phyloP scores from a whole-genome alignment of 2,113 vertebrate genomes.

The Platysteira castanea region DNA sequence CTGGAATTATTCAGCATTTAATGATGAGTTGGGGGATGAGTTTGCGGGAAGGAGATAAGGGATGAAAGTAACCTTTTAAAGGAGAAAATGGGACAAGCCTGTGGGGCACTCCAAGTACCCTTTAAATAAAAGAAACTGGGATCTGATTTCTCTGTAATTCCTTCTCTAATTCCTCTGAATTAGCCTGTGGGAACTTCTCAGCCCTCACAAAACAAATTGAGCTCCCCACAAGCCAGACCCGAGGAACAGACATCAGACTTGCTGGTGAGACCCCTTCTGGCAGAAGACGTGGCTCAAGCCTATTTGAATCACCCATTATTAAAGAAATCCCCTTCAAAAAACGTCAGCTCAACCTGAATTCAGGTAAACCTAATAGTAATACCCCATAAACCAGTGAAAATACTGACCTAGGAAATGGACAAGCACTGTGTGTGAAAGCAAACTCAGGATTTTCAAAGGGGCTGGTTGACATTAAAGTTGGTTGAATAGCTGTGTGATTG shows the following conservation, averaged over 20 bases:
- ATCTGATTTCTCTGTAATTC: background rate
- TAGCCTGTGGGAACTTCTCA: slow-evolving; percentile 1
- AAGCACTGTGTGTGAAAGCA: background rate
- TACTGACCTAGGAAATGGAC: background rate
- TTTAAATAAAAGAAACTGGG: background rate
- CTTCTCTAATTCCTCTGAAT: background rate
- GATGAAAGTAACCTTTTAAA: background rate
- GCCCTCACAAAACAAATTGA: background rate
- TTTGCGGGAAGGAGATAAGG: background rate
- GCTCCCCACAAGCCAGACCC: background rate
- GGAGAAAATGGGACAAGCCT: background rate
- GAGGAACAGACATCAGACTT: background rate
- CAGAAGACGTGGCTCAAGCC: background rate
- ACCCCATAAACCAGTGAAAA: background rate
- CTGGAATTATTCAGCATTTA: background rate
- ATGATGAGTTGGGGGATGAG: background rate
- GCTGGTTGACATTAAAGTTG: background rate
- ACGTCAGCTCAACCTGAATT: background rate
- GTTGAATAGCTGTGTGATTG: background rate
- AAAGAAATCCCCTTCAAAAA: background rate
- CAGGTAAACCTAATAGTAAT: background rate
- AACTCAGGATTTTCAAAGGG: background rate
- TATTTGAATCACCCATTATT: background rate
- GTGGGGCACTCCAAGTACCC: background rate
- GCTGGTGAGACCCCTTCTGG: background rate